These are phyloP conservation scores for Harpalus rufipes DNA, from an alignment of 2,888 invertebrate genomes.

Conservation along the genomic window DNA sequence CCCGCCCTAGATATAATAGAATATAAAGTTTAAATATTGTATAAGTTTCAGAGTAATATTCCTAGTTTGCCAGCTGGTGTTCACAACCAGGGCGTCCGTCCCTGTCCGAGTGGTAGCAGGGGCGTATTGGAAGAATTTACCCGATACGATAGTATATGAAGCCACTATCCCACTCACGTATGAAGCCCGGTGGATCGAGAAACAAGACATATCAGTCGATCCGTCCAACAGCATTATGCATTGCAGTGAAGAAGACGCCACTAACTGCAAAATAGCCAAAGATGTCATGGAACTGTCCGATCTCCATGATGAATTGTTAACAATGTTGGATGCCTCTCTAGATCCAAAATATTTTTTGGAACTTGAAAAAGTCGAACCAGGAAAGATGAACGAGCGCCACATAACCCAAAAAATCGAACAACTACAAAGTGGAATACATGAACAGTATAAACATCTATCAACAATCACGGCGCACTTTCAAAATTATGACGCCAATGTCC, in stretches of 20 bases:
- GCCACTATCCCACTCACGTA: not conserved
- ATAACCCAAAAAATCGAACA: not conserved
- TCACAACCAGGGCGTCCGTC: slow-evolving; percentile 67
- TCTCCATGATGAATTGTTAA: no score
- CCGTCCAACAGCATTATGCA: no score
- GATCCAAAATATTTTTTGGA: no score
- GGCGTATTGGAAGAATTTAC: no score
- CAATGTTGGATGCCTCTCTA: no score
- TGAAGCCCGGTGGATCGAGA: not conserved
- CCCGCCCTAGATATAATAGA: no score
- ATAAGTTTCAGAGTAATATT: no score
- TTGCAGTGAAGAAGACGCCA: not conserved
- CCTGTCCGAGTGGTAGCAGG: not conserved
- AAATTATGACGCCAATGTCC: not conserved
- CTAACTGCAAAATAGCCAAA: slow-evolving; percentile 1
- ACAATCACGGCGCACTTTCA: not conserved
- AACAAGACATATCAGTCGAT: not conserved
- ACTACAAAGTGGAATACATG: not conserved
- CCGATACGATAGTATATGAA: not conserved
- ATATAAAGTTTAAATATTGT: no score
- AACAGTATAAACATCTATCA: no score
- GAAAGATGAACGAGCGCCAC: not conserved
- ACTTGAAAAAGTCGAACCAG: no score
- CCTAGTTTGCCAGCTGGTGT: no score
- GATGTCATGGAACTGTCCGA: not conserved